Conservation (phyloP, 2,797 vertebrate genomes). For the Prunella strophiata region DNA sequence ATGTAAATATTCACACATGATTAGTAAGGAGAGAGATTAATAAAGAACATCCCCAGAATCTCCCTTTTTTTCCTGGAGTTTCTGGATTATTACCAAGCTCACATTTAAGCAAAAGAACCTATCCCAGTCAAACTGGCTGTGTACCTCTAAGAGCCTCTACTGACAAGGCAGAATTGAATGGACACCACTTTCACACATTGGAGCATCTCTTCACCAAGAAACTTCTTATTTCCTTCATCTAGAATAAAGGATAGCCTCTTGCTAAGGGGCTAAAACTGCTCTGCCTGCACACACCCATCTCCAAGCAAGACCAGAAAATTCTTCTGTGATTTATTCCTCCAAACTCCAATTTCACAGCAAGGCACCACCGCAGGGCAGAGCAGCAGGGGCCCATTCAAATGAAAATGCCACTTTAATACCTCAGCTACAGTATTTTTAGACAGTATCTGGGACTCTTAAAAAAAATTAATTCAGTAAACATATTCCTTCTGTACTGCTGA, state of each 20-base stretch:
- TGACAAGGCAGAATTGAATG: neutral
- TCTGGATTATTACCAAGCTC: neutral
- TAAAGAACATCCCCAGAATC: neutral
- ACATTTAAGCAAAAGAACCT: neutral
- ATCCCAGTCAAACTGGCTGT: neutral
- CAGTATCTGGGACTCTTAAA: neutral
- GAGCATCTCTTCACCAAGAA: neutral
- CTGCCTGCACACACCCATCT: neutral
- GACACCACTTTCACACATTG: neutral
- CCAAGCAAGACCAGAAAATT: neutral
- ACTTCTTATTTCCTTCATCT: neutral
- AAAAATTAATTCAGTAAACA: neutral
- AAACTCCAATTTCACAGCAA: neutral
- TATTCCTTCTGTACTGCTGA: neutral
- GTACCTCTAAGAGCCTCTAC: neutral
- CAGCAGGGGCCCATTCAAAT: neutral
- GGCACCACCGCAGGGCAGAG: neutral
- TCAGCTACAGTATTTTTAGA: neutral
- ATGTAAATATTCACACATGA: neutral
- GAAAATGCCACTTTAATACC: neutral
- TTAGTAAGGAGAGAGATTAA: neutral
- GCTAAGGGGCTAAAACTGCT: neutral
- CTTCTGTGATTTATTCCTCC: neutral
- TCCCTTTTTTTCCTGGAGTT: neutral
- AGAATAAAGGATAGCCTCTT: neutral